These are phyloP conservation scores for Amphiprion ocellaris DNA, from an alignment of 2,113 vertebrate species.

Conservation along the genomic window DNA sequence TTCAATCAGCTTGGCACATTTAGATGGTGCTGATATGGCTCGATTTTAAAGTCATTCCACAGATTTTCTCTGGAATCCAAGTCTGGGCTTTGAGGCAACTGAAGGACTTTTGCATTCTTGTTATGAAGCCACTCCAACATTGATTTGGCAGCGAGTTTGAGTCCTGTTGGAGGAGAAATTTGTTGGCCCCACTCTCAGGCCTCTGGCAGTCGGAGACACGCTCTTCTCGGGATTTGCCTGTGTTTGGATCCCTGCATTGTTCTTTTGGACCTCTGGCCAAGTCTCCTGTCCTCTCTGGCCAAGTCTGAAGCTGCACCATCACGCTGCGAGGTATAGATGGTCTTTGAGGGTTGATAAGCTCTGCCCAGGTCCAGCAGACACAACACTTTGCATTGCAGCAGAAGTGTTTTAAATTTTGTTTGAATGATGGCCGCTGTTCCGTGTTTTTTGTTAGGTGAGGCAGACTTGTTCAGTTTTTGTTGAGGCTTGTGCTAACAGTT, in stretches of 20 bases:
- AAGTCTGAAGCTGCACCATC: constrained; percentile 35
- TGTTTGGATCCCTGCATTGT: constrained; percentile 51
- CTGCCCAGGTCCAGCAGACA: constrained; percentile 23
- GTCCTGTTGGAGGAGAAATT: constrained; percentile 51
- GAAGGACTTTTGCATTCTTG: constrained; percentile 61
- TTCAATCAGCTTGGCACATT: constrained; percentile 6
- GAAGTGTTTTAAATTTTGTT: constrained; percentile 10
- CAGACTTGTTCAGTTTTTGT: not conserved
- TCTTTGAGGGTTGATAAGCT: constrained; percentile 31
- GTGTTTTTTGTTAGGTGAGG: constrained; percentile 11
- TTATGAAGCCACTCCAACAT: constrained; percentile 55
- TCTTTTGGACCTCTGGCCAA: constrained; percentile 52
- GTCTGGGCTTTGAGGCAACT: constrained; percentile 42
- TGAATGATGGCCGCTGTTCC: not conserved
- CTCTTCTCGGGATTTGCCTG: constrained; percentile 54
- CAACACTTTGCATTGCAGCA: not conserved
- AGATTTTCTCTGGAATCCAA: constrained; percentile 48
- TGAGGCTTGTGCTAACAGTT: constrained; percentile 4
- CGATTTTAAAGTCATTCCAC: constrained; percentile 33
- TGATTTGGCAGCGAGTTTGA: constrained; percentile 56
- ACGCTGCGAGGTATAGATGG: constrained; percentile 30
- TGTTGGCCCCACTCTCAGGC: constrained; percentile 47
- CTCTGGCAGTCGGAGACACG: constrained; percentile 52
- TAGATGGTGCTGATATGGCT: constrained; percentile 9
- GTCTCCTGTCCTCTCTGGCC: constrained; percentile 25